These are phyloP conservation scores for Catharus fuscescens DNA, from an alignment of 2,113 vertebrate species.

Conservation along the genomic window DNA sequence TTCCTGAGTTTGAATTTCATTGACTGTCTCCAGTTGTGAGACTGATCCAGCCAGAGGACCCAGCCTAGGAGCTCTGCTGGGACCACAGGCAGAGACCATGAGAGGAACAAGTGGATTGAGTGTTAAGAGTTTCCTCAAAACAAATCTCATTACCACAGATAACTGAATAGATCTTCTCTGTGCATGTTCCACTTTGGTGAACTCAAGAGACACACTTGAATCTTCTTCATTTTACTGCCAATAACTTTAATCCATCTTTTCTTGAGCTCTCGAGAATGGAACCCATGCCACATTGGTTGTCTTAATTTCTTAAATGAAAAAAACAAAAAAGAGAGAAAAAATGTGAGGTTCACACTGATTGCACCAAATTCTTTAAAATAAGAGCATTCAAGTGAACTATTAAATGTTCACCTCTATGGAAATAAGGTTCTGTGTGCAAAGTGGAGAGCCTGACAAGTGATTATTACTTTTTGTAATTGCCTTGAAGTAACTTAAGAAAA, in stretches of 20 bases:
- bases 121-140: slow-evolving; percentile 24
- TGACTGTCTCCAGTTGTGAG: not conserved
- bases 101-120: not conserved
- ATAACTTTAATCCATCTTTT: slow-evolving; percentile 57
- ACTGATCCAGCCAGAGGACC: not conserved
- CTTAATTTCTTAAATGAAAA: not conserved
- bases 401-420: slow-evolving; percentile 59
- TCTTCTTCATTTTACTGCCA: slow-evolving; percentile 57
- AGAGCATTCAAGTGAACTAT: slow-evolving; percentile 44
- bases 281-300: slow-evolving; percentile 27
- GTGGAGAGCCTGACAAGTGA: slow-evolving; percentile 59
- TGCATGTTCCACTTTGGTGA: slow-evolving; percentile 33
- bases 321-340: not conserved
- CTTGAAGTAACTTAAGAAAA: slow-evolving; percentile 19
- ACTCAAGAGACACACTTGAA: slow-evolving; percentile 17
- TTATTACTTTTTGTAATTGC: slow-evolving; percentile 59
- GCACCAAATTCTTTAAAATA: slow-evolving; percentile 53
- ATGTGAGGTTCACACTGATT: slow-evolving; percentile 37
- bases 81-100: not conserved
- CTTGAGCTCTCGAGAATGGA: slow-evolving; percentile 18
- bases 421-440: slow-evolving; percentile 51
- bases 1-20: not conserved
- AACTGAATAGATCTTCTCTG: slow-evolving; percentile 39
- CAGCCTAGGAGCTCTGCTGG: not conserved
- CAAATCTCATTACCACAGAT: not conserved